Conservation (phyloP, 2,113 vertebrate genomes). For the Hemiprocne comata region DNA sequence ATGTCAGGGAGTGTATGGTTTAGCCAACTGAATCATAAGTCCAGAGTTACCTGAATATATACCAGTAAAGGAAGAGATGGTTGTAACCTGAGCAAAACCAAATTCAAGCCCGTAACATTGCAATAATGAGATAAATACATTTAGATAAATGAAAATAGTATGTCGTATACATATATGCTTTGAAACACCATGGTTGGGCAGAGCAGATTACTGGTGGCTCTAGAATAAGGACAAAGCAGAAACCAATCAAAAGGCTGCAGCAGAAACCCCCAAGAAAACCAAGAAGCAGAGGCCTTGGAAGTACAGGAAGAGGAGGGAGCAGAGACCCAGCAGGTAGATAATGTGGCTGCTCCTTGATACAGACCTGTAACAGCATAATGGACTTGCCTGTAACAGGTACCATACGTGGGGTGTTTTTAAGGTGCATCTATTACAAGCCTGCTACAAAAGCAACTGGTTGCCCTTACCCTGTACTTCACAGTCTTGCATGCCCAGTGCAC, state of each 20-base stretch:
- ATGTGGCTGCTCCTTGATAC: too few species aligned
- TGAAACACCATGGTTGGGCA: neutral
- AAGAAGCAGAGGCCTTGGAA: neutral
- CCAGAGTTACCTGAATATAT: neutral
- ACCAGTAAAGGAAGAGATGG: neutral
- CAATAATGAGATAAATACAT: neutral
- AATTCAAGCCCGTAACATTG: neutral
- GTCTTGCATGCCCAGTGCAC: accelerated
- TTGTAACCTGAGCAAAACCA: neutral
- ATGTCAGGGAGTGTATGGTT: neutral
- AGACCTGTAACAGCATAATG: neutral
- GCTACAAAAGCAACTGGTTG: neutral
- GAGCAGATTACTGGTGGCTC: neutral
- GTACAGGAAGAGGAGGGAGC: neutral
- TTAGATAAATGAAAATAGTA: neutral
- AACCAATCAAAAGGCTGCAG: neutral
- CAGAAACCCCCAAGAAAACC: neutral
- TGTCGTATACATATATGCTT: neutral
- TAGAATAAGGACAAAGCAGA: neutral
- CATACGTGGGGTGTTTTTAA: accelerated
- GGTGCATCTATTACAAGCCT: neutral
- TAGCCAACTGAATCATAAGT: neutral
- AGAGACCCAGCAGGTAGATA: neutral
- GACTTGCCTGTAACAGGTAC: neutral
- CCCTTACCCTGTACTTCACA: neutral